Evolutionary conservation across 2,797 vertebrate species (phyloP), one percentile per base, ranked within the genome.

Genomic region (Paguma larvata): DNA sequence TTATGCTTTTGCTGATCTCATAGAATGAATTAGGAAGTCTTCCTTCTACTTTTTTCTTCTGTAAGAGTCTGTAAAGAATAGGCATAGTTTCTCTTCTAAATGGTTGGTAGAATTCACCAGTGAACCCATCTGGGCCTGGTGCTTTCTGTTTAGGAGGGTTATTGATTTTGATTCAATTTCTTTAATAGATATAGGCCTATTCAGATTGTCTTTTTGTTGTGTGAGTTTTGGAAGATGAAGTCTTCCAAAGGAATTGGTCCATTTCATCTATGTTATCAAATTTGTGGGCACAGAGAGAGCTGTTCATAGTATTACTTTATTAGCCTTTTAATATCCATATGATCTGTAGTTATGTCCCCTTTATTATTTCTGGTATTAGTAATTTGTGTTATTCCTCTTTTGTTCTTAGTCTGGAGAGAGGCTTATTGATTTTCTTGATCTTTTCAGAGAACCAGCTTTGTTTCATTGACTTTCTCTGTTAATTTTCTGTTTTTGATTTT

Each of bases 391-490:
- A 79, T 34, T 1, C 59, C 16, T 65, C n/a, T 56, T 65, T 32
- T 85, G 79, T 85, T 44, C 18, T 82, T 48, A 32, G 41, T 30
- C 23, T 89, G 6, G 7, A 6, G 41, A 85, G 38, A 32, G 11
- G 12, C 11, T 75, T 85, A 68, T 3, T 73, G 27, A 73, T 80
- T 79, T 89, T 70, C 38, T 77, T 68, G 27, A 18, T 75, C 16
- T 88, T 91, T 88, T 89, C 27, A 46, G 4, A 89, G 48, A 85
- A 85, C 14, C 59, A 92, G 23, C 13, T 80, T 87, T 95, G 13
- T 56, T 95, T 85, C 19, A 80, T 21, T 87, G 65, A 80, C 67
- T 86, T 84, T 93, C 46, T 56, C 9, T 70, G 3, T 83, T 86
- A 25, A 25, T 68, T 59, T 90, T 5, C 23, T 79, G 14, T 6